Base-by-base conservation (phyloP, 2,113 vertebrate genomes). In the Cervus canadensis region DNA sequence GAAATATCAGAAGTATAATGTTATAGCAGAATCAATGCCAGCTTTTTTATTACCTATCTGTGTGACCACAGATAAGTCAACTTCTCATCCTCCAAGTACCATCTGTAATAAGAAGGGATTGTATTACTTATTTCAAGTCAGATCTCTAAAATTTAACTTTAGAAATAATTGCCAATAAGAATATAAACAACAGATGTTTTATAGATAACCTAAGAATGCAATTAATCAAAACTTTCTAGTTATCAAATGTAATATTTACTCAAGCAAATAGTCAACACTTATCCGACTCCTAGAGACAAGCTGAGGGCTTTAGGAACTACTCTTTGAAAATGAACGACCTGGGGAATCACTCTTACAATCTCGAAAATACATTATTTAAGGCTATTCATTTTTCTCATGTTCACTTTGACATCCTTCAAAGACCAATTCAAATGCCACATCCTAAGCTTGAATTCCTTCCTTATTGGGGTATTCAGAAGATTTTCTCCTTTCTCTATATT, bases 221-320 rank as follows among this genome's bases (percentile, higher is more conserved):
- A 91, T 36, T 64, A 94, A 83, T 90, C 21, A 67, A 97, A 81
- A 85, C 2, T 71, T 94, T 84, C 13, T 36, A 48, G 2, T 64
- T 26, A 84, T 89, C 33, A 96, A 96, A 92, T 74, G 54, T 52
- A 93, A 74, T 50, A 54, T 92, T 97, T 82, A 57, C 36, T 84
- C 50, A 67, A 78, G 4, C 7, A 79, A 84, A 83, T 33, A n/a
- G n/a, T 64, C 59, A 94, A 45, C 14, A 89, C n/a, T 94, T 62
- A 50, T 10, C 11, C 1, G 81, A 50, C 5, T 93, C 19, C 28
- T 60, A 67, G 43, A 89, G 10, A 67, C 26, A 59, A 43, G n/a
- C 12, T 79, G 7, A 89, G 16, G 4, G 11, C 19, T 78, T 40
- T 92, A 25, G 52, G 50, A 83, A 83, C 7, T 14, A 87, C 71